A percentile compares a stretch with the other conserved stretches of the same genome.
phyloP scores from a whole-genome alignment of 37 sponge, comb jelly and placozoan genomes.

The Aplysina aerophoba region DNA sequence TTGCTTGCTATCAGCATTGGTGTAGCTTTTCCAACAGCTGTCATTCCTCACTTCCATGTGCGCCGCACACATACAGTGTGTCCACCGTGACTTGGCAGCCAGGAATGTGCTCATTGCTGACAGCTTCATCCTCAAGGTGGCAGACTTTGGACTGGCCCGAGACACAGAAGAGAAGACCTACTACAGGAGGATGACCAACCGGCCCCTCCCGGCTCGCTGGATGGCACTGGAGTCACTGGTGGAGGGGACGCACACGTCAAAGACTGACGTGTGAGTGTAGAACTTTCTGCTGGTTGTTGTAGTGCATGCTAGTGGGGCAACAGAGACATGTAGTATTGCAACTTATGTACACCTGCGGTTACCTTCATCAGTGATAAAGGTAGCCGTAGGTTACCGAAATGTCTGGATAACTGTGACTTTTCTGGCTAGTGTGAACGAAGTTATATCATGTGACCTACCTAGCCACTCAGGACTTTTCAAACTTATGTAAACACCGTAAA shows the following conservation, averaged over 20 bases:
- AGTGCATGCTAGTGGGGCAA: too few relatives aligned
- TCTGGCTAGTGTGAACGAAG: too few relatives aligned
- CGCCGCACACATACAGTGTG: slow-evolving; percentile 40
- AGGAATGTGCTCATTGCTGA: slow-evolving; percentile 79
- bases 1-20: too few relatives aligned
- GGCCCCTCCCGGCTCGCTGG: slow-evolving; percentile 78
- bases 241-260: slow-evolving; percentile 54
- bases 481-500: too few relatives aligned
- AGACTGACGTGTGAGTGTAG: slow-evolving; percentile 81
- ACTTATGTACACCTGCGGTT: too few relatives aligned
- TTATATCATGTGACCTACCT: too few relatives aligned
- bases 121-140: slow-evolving; percentile 69
- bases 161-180: slow-evolving; percentile 67
- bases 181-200: slow-evolving; percentile 61
- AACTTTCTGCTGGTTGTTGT: too few relatives aligned
- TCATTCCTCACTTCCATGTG: not conserved
- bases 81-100: slow-evolving; percentile 84
- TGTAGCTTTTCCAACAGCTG: not conserved
- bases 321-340: too few relatives aligned
- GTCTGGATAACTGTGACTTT: too few relatives aligned
- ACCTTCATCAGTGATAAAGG: too few relatives aligned
- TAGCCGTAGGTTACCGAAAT: too few relatives aligned
- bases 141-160: slow-evolving; percentile 77
- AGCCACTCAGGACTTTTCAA: too few relatives aligned
- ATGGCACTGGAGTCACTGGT: slow-evolving; percentile 83